Evolutionary conservation across 2,888 invertebrate genomes (phyloP), one percentile per base, ranked within the genome.

Genomic region (Brenthis ino): DNA sequence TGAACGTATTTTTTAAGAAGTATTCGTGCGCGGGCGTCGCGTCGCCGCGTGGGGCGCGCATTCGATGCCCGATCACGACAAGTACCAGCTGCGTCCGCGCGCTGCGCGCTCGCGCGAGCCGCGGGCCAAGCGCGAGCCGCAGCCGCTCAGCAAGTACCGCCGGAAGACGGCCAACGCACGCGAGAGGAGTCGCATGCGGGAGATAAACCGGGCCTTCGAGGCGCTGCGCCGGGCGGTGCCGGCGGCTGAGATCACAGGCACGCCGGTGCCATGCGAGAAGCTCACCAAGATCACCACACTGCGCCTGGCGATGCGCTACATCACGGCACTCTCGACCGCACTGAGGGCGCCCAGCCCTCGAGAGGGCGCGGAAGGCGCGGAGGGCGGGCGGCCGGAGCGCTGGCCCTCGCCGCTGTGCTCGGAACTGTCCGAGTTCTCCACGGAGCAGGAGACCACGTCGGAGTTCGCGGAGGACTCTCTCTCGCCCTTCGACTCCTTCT

Each of bases 151-250:
- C 92, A 98, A 98, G 87, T 98, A 98, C 89, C 93, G 98, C 37
- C 94, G 98, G 77, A 97, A 97, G 93, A 97, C 97, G 0, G 98
- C 98, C 14, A 98, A 98, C 89, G 97, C 97, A 0, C 89, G 98
- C 47, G 98, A 98, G 81, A 88, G 98, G 48, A 96, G 95, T 75
- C 94, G 98, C 67, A 98, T 98, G 98, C 93, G 96, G 61, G 98
- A 98, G 84, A 98, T 98, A 77, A 98, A 98, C 89, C 94, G 95
- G 71, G 98, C 98, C 1, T 98, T 98, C 86, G 98, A 98, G 82
- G 94, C 95, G 1, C 92, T 98, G 11, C 93, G 97, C 33, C 93
- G 94, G 16, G 96, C 96, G 33, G 96, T 98, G 13, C 98, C 98
- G 8, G 91, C 92, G 0, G 84, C 94, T 14, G 93, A 93, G 71